These are phyloP conservation scores for Aspidiotus destructor DNA, from an alignment of 2,888 invertebrate genomes.

Conservation along the genomic window DNA sequence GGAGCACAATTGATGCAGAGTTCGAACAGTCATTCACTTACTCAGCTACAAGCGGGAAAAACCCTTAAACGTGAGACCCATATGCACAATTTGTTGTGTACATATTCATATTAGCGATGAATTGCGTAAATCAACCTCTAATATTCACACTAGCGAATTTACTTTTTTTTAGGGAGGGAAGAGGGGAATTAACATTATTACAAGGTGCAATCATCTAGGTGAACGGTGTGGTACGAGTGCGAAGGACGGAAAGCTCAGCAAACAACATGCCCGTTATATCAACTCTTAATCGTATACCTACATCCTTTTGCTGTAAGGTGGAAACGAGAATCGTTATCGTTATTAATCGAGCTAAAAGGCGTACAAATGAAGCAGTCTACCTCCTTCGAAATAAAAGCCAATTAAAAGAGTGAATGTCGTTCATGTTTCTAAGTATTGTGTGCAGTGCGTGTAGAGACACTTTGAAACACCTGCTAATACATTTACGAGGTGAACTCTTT, in stretches of 20 bases:
- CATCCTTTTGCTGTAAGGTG: background rate
- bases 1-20: too few species aligned
- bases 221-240: background rate
- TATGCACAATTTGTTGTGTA: too few species aligned
- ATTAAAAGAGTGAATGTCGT: constrained; percentile 29
- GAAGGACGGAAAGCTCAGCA: background rate
- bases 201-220: background rate
- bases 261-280: too few species aligned
- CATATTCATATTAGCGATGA: background rate
- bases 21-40: too few species aligned
- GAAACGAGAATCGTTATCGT: constrained; percentile 9
- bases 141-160: background rate
- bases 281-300: too few species aligned
- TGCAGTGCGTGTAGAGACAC: constrained; percentile 25
- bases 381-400: constrained; percentile 27
- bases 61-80: too few species aligned
- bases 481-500: constrained; percentile 32
- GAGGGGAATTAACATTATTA: background rate
- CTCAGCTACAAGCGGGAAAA: too few species aligned
- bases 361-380: constrained; percentile 20
- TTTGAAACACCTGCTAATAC: constrained; percentile 31
- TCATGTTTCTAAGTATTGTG: constrained; percentile 19
- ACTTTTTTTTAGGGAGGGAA: background rate
- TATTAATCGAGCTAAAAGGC: constrained; percentile 20
- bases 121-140: background rate